Conservation (phyloP, 2,113 vertebrate genomes). For the Sinocyclocheilus rhinocerous region DNA sequence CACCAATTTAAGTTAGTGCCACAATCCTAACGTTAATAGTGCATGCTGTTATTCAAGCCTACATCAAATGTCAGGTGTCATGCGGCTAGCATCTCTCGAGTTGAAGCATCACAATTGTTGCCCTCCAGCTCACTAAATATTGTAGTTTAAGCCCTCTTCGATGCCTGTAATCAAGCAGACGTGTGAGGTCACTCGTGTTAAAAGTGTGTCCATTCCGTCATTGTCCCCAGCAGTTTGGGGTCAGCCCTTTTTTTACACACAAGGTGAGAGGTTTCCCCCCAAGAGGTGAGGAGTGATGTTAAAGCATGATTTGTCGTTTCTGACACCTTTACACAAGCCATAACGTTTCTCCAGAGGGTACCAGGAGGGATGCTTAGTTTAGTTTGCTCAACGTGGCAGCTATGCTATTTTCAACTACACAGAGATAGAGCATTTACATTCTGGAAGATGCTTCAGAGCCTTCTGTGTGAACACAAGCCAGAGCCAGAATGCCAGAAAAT, state of each 20-base stretch:
- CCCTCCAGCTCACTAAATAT: neutral
- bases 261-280: constrained; percentile 63
- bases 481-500: neutral
- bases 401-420: neutral
- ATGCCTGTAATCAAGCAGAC: constrained; percentile 56
- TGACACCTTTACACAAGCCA: constrained; percentile 16
- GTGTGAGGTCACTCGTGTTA: constrained; percentile 71
- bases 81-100: neutral
- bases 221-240: constrained; percentile 62
- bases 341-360: neutral
- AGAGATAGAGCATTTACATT: neutral
- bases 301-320: constrained; percentile 24
- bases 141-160: constrained; percentile 16
- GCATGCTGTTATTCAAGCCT: neutral
- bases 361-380: neutral
- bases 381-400: neutral
- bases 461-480: neutral
- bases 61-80: neutral
- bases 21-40: neutral
- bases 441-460: neutral
- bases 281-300: constrained; percentile 16
- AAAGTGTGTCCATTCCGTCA: constrained; percentile 71
- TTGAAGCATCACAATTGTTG: neutral
- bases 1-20: too few relatives aligned
- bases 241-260: constrained; percentile 57